Conservation (phyloP, 2,797 vertebrate genomes). For the Miichthys miiuy region DNA sequence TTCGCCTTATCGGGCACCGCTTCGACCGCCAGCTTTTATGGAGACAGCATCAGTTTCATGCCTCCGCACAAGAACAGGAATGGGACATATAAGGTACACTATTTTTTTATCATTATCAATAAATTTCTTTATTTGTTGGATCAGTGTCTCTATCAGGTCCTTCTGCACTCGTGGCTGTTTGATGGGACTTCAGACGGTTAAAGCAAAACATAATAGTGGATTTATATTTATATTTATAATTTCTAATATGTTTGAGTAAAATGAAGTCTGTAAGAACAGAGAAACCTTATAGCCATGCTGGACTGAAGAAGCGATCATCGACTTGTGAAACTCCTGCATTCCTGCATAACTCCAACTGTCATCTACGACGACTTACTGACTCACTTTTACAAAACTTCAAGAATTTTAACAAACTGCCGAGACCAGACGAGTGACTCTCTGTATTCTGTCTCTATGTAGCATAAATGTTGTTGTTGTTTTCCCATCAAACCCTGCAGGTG, state of each 20-base stretch:
- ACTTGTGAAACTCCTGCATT: not conserved
- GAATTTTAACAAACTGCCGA: not conserved
- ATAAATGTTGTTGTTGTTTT: not conserved
- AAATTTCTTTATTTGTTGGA: not conserved
- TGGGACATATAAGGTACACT: constrained; percentile 63
- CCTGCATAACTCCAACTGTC: not conserved
- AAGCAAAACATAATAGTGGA: not conserved
- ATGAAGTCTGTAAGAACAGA: no score
- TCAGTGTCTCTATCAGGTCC: no score
- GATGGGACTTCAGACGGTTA: no score
- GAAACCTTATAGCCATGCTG: no score
- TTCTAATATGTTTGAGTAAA: no score
- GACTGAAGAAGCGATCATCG: no score
- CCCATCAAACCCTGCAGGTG: constrained; percentile 51
- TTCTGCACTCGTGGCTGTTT: no score
- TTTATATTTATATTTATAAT: no score
- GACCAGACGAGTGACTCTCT: not conserved
- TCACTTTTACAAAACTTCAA: not conserved
- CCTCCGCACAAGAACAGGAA: not conserved
- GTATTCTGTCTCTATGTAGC: not conserved
- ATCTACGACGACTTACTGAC: not conserved
- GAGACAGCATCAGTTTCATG: constrained; percentile 68
- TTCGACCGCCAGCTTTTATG: constrained; percentile 50
- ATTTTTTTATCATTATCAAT: not conserved
- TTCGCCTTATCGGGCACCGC: not conserved